A percentile compares a stretch with the other conserved stretches of the same genome.
These are phyloP conservation scores for Rhagophthalmus giganteus DNA, from an alignment of 2,888 invertebrate species.

Conservation along the genomic window DNA sequence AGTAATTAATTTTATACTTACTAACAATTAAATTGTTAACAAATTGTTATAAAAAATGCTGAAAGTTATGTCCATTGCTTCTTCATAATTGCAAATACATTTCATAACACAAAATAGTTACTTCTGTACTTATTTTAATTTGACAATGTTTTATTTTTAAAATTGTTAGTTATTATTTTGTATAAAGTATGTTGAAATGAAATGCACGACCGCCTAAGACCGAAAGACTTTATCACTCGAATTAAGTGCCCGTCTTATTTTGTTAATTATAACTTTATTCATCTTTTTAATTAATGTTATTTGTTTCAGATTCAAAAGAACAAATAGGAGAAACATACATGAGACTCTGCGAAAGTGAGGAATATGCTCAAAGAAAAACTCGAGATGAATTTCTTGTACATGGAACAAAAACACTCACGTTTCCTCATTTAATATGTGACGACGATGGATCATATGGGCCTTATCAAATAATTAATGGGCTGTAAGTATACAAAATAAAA, in stretches of 20 bases:
- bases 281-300: neutral
- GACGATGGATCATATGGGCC: conserved; percentile 68
- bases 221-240: too few species aligned
- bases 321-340: conserved; percentile 63
- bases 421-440: conserved; percentile 62
- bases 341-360: conserved; percentile 68
- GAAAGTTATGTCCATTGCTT: too few species aligned
- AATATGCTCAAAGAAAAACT: conserved; percentile 59
- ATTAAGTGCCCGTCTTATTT: too few species aligned
- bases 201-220: too few species aligned
- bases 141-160: neutral
- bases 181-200: too few species aligned
- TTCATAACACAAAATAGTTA: too few species aligned
- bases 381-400: conserved; percentile 61
- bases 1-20: too few species aligned
- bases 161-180: neutral
- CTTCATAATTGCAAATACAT: too few species aligned
- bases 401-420: conserved; percentile 61
- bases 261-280: neutral
- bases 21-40: too few species aligned
- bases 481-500: too few species aligned
- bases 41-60: too few species aligned
- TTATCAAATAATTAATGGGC: conserved; percentile 59
- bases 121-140: neutral
- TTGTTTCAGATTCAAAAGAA: conserved; percentile 54